phyloP scores from a whole-genome alignment of 2,888 invertebrate species.

The Diplolepis rosae region DNA sequence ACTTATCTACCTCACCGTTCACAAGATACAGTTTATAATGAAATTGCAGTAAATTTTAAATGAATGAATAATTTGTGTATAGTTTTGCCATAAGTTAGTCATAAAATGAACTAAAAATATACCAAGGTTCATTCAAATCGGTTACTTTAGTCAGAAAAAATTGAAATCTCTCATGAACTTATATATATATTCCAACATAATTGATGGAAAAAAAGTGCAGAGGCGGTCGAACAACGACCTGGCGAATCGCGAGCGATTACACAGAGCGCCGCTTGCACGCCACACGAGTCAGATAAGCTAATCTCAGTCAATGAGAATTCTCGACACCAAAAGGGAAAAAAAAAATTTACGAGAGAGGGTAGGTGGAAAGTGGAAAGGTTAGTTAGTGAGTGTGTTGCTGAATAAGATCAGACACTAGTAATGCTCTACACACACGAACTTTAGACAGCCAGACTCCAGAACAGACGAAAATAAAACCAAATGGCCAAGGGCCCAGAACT shows the following conservation, averaged over 20 bases:
- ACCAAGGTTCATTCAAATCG: too few relatives aligned
- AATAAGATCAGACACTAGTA: not conserved
- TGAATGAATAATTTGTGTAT: too few relatives aligned
- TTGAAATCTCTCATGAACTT: too few relatives aligned
- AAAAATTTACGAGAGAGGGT: not conserved
- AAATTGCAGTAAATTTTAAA: too few relatives aligned
- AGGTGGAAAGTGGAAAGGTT: not conserved
- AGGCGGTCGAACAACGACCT: constrained; percentile 21
- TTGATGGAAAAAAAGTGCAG: not conserved
- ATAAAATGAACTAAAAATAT: too few relatives aligned
- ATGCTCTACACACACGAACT: not conserved
- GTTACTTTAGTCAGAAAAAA: too few relatives aligned
- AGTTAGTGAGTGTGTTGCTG: not conserved
- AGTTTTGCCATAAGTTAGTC: too few relatives aligned
- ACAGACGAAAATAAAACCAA: constrained; percentile 10
- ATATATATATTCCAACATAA: constrained; percentile 1
- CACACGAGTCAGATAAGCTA: constrained; percentile 26
- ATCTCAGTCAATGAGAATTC: constrained; percentile 30
- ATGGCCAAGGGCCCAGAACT: not conserved
- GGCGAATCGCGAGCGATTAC: constrained; percentile 13
- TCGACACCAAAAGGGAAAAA: constrained; percentile 3
- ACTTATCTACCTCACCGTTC: too few relatives aligned
- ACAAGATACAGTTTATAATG: too few relatives aligned
- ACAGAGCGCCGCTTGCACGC: not conserved
- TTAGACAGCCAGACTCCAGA: constrained; percentile 21